Evolutionary conservation across 2,888 invertebrate species (phyloP).

Genomic region (Loripinus fragilis): DNA sequence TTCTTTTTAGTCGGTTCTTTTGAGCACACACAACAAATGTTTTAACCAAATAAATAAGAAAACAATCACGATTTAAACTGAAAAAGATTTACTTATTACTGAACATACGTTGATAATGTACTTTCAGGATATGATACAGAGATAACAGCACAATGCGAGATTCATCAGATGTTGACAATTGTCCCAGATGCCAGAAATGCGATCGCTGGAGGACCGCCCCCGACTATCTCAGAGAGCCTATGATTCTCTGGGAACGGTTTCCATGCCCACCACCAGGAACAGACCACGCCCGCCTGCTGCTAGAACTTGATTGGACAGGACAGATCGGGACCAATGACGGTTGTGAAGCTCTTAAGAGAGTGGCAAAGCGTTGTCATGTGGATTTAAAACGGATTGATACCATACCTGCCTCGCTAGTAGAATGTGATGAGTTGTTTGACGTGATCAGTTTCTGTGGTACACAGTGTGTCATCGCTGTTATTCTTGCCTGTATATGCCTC

Average conservation of each 20-base stretch:
- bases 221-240: slow-evolving; percentile 54
- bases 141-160: slow-evolving; percentile 44
- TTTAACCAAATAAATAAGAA: no score
- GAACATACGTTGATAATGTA: no score
- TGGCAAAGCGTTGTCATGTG: slow-evolving; percentile 54
- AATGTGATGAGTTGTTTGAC: slow-evolving; percentile 53
- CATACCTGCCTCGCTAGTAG: slow-evolving; percentile 33
- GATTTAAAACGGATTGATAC: slow-evolving; percentile 40
- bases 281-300: slow-evolving; percentile 43
- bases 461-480: slow-evolving; percentile 58
- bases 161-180: slow-evolving; percentile 38
- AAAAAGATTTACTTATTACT: no score
- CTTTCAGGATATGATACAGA: no score
- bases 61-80: no score
- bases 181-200: slow-evolving; percentile 58
- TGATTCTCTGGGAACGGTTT: slow-evolving; percentile 58
- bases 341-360: slow-evolving; percentile 54
- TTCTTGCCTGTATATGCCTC: slow-evolving; percentile 55
- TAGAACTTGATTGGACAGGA: slow-evolving; percentile 59
- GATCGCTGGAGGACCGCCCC: slow-evolving; percentile 55
- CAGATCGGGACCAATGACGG: slow-evolving; percentile 49
- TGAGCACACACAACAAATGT: no score
- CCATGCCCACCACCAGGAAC: slow-evolving; percentile 60
- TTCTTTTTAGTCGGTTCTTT: no score
- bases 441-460: slow-evolving; percentile 52